Conservation (phyloP, 2,888 invertebrate genomes). For the Anarsia innoxiella region DNA sequence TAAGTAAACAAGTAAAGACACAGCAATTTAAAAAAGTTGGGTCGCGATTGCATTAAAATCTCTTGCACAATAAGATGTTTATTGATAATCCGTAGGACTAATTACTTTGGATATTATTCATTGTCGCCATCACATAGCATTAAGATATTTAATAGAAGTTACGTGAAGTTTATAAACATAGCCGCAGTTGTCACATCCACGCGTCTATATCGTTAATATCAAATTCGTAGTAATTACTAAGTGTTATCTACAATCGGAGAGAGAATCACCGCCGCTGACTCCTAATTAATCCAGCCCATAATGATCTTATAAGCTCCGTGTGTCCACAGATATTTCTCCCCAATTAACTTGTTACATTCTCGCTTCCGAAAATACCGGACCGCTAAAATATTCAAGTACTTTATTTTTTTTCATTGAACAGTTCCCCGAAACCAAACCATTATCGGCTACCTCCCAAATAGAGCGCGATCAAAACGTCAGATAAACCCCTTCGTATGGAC, state of each 20-base stretch:
- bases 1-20: no score
- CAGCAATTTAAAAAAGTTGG: no score
- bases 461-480: conserved; percentile 52
- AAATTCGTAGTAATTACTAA: conserved; percentile 13
- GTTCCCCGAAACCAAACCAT: conserved; percentile 67
- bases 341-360: conserved; percentile 74
- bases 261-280: conserved; percentile 12
- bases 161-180: no score
- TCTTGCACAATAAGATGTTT: no score
- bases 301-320: conserved; percentile 48
- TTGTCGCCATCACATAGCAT: no score
- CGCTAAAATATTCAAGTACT: conserved; percentile 42
- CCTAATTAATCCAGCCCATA: conserved; percentile 56
- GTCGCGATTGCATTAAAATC: no score
- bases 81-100: no score
- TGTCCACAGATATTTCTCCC: conserved; percentile 53
- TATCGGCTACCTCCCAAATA: conserved; percentile 73
- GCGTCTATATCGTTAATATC: conserved; percentile 7
- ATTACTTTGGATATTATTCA: no score
- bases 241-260: conserved; percentile 9
- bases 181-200: no score
- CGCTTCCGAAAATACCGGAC: conserved; percentile 61
- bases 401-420: conserved; percentile 34
- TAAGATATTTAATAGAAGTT: no score
- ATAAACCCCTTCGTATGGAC: conserved; percentile 65